Percentiles rank a stretch among this genome's conserved stretches.
Conservation (phyloP, 2,113 vertebrate genomes). For the Oenanthe oenanthe region DNA sequence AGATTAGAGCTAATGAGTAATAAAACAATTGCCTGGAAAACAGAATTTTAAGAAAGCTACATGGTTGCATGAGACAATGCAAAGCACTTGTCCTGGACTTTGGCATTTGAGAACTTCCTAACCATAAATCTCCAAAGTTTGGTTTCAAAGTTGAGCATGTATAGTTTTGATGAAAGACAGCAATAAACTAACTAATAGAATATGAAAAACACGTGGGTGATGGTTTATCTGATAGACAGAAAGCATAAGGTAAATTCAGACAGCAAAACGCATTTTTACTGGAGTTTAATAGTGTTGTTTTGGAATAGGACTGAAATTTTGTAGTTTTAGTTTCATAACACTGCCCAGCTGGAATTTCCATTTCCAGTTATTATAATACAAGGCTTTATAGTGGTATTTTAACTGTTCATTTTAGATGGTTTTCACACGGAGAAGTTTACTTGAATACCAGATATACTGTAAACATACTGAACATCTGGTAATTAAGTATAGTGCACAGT, state of each 20-base stretch:
- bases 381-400: constrained; percentile 37
- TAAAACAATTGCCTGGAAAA: not conserved
- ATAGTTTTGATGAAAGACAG: not conserved
- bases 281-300: not conserved
- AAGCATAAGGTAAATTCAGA: constrained; percentile 7
- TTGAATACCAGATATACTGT: constrained; percentile 46
- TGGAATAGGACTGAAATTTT: constrained; percentile 13
- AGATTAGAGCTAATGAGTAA: not conserved
- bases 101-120: not conserved
- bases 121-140: not conserved
- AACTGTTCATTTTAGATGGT: constrained; percentile 51
- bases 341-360: constrained; percentile 52
- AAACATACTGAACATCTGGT: constrained; percentile 67
- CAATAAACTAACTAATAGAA: not conserved
- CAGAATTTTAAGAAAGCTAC: not conserved
- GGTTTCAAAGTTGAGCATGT: not conserved
- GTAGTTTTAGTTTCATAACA: constrained; percentile 35
- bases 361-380: constrained; percentile 46
- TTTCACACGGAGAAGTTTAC: constrained; percentile 65
- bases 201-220: not conserved
- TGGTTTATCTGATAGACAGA: not conserved
- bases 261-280: not conserved
- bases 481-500: constrained; percentile 61
- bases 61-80: not conserved
- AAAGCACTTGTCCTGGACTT: not conserved